phyloP scores from a whole-genome alignment of 1,140 invertebrate genomes.

The Drosophila carrolli region DNA sequence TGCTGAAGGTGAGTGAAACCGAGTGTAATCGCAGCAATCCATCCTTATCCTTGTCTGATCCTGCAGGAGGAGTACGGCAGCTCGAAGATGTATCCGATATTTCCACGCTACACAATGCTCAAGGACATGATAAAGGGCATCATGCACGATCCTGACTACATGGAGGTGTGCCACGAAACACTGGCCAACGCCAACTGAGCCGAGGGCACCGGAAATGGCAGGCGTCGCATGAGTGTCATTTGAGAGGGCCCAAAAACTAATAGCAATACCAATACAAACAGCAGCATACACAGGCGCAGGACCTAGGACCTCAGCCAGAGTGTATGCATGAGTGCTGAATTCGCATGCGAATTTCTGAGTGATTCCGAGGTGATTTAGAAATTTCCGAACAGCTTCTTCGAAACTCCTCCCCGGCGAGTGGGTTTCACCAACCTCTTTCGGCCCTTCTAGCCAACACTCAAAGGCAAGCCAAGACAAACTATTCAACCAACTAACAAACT shows the following conservation, averaged over 20 bases:
- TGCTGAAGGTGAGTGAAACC: slow-evolving; percentile 90
- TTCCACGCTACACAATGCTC: slow-evolving; percentile 96
- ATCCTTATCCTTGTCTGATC: slow-evolving; percentile 4
- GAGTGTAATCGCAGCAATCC: slow-evolving; percentile 29
- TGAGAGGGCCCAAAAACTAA: slow-evolving; percentile 61
- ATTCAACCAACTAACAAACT: slow-evolving; percentile 45
- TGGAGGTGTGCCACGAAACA: slow-evolving; percentile 96
- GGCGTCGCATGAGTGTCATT: slow-evolving; percentile 82
- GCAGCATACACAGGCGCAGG: slow-evolving; percentile 38
- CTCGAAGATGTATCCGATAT: slow-evolving; percentile 96
- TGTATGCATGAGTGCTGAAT: slow-evolving; percentile 25
- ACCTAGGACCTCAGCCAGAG: slow-evolving; percentile 7
- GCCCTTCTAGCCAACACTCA: slow-evolving; percentile 38
- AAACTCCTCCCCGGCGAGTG: slow-evolving; percentile 22
- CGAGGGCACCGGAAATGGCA: slow-evolving; percentile 81
- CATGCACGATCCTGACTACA: slow-evolving; percentile 96
- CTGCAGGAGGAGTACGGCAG: slow-evolving; percentile 93
- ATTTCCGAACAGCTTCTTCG: slow-evolving; percentile 42
- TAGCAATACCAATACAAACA: slow-evolving; percentile 43
- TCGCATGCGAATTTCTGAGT: slow-evolving; percentile 65
- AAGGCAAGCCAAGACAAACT: slow-evolving; percentile 46
- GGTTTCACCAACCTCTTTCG: slow-evolving; percentile 28
- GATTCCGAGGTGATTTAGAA: slow-evolving; percentile 56
- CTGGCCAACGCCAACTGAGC: slow-evolving; percentile 82
- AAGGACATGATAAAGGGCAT: slow-evolving; percentile 98